Conservation (phyloP, 1,140 invertebrate species). For the Rhyzopertha dominica region DNA sequence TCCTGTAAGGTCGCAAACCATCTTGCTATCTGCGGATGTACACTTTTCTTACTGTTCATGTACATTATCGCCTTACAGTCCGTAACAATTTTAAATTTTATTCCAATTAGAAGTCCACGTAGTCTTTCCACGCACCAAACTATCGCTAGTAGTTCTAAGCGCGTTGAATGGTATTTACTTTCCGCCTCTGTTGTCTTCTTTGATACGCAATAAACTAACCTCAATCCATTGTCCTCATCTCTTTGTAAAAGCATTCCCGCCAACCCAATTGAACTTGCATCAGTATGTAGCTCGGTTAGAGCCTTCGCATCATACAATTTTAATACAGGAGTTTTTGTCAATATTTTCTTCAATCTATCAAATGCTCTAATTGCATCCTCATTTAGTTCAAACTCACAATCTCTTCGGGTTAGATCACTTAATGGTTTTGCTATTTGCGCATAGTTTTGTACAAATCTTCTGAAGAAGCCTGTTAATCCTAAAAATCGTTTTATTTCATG, state of each 20-base stretch:
- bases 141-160: constrained; percentile 30
- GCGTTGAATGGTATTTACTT: constrained; percentile 27
- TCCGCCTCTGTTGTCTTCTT: constrained; percentile 29
- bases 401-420: constrained; percentile 11
- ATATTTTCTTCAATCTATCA: constrained; percentile 3
- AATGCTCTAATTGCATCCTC: constrained; percentile 5
- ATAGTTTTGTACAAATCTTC: constrained; percentile 30
- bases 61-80: constrained; percentile 34
- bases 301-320: too few species aligned
- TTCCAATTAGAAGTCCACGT: constrained; percentile 39
- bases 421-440: constrained; percentile 21
- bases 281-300: constrained; percentile 36
- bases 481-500: constrained; percentile 32
- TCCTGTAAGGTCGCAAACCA: constrained; percentile 30
- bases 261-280: constrained; percentile 21
- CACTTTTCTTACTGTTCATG: constrained; percentile 22
- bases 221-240: constrained; percentile 21
- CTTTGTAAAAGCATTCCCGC: background rate
- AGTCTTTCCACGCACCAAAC: constrained; percentile 24
- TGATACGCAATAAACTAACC: constrained; percentile 33
- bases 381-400: constrained; percentile 15
- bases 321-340: constrained; percentile 4
- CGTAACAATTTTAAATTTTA: constrained; percentile 40
- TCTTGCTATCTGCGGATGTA: constrained; percentile 24
- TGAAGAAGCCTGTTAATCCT: constrained; percentile 32